Percentiles rank a stretch among this genome's conserved stretches.
Evolutionary conservation across 2,113 vertebrate species (phyloP).

Genomic region (Tretioscincus oriximinensis): DNA sequence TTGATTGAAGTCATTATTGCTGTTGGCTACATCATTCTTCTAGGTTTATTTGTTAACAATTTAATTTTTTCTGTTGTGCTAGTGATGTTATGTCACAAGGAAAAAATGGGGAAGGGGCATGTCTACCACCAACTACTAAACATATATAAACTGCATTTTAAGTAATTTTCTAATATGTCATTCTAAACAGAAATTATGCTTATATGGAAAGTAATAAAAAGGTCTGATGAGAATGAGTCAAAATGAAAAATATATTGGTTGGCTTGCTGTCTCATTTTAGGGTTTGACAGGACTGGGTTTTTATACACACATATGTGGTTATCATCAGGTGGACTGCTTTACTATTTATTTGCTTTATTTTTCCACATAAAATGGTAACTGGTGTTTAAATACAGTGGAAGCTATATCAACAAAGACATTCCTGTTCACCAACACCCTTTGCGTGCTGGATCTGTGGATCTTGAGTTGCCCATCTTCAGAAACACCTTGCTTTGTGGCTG

Average conservation of each 20-base stretch:
- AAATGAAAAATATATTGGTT: background rate
- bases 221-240: background rate
- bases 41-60: no score
- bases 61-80: no score
- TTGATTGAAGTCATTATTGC: no score
- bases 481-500: background rate
- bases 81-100: no score
- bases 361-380: no score
- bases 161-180: no score
- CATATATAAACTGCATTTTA: no score
- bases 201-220: background rate
- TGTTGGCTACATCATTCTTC: no score
- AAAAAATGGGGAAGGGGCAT: no score
- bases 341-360: background rate
- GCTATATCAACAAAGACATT: background rate
- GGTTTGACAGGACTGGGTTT: background rate
- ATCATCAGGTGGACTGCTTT: background rate
- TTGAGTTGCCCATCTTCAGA: background rate
- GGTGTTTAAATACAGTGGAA: background rate
- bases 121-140: no score
- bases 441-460: background rate
- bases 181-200: no score
- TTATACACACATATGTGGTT: background rate
- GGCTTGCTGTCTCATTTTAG: background rate
- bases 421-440: background rate